These are phyloP conservation scores for Echinometra lucunter DNA, from an alignment of 53 echinoderm and acorn worm species.

Conservation along the genomic window DNA sequence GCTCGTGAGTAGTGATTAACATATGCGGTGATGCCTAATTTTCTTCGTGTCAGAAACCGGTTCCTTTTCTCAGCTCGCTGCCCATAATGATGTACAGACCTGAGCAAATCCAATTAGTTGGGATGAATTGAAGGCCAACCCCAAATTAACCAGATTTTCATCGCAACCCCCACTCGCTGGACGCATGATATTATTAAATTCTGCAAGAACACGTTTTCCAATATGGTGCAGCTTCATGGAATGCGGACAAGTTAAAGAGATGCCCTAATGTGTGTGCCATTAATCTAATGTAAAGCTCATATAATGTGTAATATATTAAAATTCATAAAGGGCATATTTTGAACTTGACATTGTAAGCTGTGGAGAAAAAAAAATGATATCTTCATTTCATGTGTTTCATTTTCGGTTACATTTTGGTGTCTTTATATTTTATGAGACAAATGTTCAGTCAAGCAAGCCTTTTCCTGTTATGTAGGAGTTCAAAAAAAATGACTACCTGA, in stretches of 20 bases:
- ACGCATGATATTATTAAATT: constrained; percentile 53
- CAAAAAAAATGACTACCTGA: too few species aligned
- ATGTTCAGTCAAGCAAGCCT: too few species aligned
- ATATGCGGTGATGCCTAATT: constrained; percentile 38
- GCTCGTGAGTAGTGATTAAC: constrained; percentile 4
- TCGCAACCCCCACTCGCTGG: neutral
- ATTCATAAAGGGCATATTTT: neutral
- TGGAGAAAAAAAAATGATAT: neutral
- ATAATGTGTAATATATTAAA: neutral
- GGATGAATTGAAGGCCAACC: constrained; percentile 56
- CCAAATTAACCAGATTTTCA: constrained; percentile 64
- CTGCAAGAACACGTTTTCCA: constrained; percentile 45
- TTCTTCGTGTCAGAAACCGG: constrained; percentile 12
- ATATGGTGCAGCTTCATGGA: constrained; percentile 20
- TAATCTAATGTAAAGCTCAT: neutral
- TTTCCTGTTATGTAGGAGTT: too few species aligned
- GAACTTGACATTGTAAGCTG: too few species aligned
- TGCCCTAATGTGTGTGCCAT: neutral
- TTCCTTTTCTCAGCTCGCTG: constrained; percentile 54
- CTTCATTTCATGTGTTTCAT: too few species aligned
- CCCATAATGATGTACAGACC: constrained; percentile 56
- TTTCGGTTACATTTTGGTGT: too few species aligned
- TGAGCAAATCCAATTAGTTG: constrained; percentile 49
- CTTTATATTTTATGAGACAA: too few species aligned
- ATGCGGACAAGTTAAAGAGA: neutral